Evolutionary conservation across 2,888 invertebrate species (phyloP).

Genomic region (Serrognathus titanus): DNA sequence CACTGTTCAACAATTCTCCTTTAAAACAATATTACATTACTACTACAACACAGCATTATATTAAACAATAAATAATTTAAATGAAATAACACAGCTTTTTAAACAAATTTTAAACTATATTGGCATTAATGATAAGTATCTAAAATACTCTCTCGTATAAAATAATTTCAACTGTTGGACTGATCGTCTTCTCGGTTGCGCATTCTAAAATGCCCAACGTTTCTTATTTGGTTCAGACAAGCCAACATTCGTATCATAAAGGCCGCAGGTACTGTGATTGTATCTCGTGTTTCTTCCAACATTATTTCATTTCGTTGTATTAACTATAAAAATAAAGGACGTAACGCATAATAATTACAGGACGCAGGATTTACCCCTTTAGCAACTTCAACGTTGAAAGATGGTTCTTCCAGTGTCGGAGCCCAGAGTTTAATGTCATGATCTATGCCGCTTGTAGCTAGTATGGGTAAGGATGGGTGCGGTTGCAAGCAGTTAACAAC

Average conservation of each 20-base stretch:
- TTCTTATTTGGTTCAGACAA: constrained; percentile 63
- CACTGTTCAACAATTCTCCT: no score
- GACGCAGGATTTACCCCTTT: constrained; percentile 54
- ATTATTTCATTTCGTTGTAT: constrained; percentile 75
- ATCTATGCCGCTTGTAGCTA: constrained; percentile 85
- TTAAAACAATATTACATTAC: no score
- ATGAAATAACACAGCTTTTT: no score
- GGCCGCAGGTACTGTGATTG: constrained; percentile 82
- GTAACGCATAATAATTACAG: not conserved
- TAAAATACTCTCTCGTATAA: no score
- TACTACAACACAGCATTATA: no score
- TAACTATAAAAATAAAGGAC: constrained; percentile 54
- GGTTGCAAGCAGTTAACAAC: constrained; percentile 84
- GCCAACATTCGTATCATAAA: constrained; percentile 79
- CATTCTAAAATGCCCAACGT: constrained; percentile 38
- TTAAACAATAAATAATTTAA: no score
- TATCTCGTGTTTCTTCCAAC: constrained; percentile 82
- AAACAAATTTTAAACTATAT: no score
- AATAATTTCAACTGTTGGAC: not conserved
- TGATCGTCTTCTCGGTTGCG: constrained; percentile 8
- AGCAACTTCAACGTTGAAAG: constrained; percentile 61
- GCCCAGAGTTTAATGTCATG: constrained; percentile 84
- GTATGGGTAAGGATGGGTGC: constrained; percentile 70
- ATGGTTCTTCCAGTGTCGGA: constrained; percentile 60
- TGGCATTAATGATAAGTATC: no score